phyloP scores from a whole-genome alignment of 2,113 vertebrate species.

The Triplophysa siluroides region DNA sequence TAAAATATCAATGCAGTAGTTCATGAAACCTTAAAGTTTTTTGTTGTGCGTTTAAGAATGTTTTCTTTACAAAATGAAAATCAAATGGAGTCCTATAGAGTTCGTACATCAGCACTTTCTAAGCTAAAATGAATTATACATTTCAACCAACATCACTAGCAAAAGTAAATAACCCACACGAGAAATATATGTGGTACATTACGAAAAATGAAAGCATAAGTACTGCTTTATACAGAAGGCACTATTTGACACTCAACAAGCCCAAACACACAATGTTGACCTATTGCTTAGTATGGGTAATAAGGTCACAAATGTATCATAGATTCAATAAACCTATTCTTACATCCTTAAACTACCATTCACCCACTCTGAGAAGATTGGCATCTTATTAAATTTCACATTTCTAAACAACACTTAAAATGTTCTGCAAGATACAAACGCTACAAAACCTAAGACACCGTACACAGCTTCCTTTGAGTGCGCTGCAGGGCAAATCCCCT shows the following conservation, averaged over 20 bases:
- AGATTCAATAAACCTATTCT: background rate
- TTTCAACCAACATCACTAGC: background rate
- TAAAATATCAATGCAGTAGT: too few species aligned
- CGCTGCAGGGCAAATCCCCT: background rate
- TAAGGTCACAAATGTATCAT: too few species aligned
- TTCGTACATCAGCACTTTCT: too few species aligned
- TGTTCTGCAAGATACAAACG: background rate
- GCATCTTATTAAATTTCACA: background rate
- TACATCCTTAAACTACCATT: background rate
- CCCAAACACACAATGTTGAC: background rate
- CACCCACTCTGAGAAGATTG: background rate
- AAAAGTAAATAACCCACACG: background rate
- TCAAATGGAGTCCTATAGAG: too few species aligned
- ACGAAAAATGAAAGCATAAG: background rate
- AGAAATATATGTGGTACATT: background rate
- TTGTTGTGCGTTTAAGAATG: background rate
- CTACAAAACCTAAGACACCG: background rate
- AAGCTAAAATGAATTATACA: too few species aligned
- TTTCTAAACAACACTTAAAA: background rate
- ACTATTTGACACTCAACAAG: background rate
- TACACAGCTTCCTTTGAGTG: background rate
- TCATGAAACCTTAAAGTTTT: background rate
- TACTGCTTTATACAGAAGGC: conserved; percentile 1
- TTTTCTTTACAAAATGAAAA: background rate
- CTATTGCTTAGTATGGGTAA: too few species aligned